A percentile compares a stretch with the other conserved stretches of the same genome.
phyloP scores from a whole-genome alignment of 64 coral and sea anemone species.

The Acropora tenuis region DNA sequence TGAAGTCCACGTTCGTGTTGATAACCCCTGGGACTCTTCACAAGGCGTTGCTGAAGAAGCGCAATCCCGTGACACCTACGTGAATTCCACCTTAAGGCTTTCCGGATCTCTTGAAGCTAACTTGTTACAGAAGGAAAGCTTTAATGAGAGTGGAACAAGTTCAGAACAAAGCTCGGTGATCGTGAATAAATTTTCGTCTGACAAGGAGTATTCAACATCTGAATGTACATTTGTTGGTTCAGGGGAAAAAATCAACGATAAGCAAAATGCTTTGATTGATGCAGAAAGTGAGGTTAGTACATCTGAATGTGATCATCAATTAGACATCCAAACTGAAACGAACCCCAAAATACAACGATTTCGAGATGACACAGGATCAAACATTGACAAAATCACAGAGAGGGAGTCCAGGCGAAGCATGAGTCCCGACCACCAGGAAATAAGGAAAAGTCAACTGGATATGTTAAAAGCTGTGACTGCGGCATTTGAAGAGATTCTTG shows the following conservation, averaged over 20 bases:
- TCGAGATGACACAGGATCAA: not conserved
- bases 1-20: not conserved
- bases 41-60: not conserved
- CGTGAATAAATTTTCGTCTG: not conserved
- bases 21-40: not conserved
- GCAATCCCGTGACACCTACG: not conserved
- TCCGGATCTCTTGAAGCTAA: not conserved
- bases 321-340: not conserved
- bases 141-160: not conserved
- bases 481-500: conserved; percentile 76
- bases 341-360: not conserved
- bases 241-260: not conserved
- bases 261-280: not conserved
- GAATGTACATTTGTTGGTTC: not conserved
- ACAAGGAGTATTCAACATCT: not conserved
- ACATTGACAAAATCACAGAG: not conserved
- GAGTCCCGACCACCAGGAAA: not conserved
- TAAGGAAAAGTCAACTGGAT: conserved; percentile 78
- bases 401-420: not conserved
- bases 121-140: not conserved
- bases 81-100: not conserved
- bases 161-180: not conserved
- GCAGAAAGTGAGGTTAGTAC: not conserved
- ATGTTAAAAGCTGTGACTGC: conserved; percentile 85
- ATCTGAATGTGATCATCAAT: not conserved